Percentiles rank a stretch among this genome's conserved stretches.
phyloP scores from a whole-genome alignment of 1,140 invertebrate species.

The Homalodisca vitripennis region DNA sequence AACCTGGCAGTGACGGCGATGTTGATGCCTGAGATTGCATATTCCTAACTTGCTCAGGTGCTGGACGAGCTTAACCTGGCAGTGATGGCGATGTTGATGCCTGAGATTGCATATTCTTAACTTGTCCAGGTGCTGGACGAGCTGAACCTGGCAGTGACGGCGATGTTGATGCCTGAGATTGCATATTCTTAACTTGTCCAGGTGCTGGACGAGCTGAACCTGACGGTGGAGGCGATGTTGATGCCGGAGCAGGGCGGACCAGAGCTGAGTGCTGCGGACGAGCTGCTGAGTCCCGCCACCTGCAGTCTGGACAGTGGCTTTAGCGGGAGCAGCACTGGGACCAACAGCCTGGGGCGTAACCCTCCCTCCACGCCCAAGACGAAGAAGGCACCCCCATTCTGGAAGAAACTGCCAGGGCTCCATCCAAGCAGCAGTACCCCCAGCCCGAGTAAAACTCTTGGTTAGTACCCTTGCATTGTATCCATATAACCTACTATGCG shows the following conservation, averaged over 20 bases:
- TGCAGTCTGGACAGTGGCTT: constrained; percentile 77
- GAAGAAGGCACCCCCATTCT: constrained; percentile 46
- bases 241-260: constrained; percentile 61
- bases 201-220: constrained; percentile 80
- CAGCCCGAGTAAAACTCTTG: constrained; percentile 1
- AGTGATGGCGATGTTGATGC: no score
- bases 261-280: constrained; percentile 65
- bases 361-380: constrained; percentile 35
- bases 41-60: no score
- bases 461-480: no score
- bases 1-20: no score
- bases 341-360: constrained; percentile 54
- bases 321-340: constrained; percentile 74
- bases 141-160: no score
- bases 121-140: no score
- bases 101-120: no score
- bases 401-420: constrained; percentile 73
- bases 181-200: no score
- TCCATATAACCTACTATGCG: no score
- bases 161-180: no score
- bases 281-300: constrained; percentile 64
- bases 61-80: no score
- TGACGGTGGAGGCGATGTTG: constrained; percentile 84
- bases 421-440: neutral
- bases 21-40: no score